phyloP scores from a whole-genome alignment of 1,140 invertebrate genomes.

The Lutraria rhynchaena region DNA sequence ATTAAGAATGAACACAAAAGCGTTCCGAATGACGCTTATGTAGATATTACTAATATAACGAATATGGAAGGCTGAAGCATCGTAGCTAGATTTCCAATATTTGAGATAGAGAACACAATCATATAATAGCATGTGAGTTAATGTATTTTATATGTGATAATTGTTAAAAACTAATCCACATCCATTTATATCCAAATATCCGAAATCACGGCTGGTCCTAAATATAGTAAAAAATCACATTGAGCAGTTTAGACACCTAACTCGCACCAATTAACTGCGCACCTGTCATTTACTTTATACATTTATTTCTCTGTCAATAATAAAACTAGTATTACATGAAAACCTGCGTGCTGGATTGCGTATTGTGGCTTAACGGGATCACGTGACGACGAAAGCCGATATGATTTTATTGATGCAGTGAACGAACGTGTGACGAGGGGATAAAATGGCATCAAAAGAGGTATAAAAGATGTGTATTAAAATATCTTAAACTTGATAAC shows the following conservation, averaged over 20 bases:
- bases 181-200: background rate
- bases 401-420: conserved; percentile 58
- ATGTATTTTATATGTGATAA: no score
- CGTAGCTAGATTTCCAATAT: no score
- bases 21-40: no score
- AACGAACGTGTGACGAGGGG: conserved; percentile 44
- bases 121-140: no score
- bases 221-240: background rate
- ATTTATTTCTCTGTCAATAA: conserved; percentile 26
- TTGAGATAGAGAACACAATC: no score
- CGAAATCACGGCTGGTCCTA: background rate
- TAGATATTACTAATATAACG: no score
- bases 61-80: no score
- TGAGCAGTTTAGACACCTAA: background rate
- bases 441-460: conserved; percentile 44
- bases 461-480: conserved; percentile 47
- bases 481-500: conserved; percentile 30
- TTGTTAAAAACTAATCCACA: no score
- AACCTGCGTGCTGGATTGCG: conserved; percentile 29
- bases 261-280: background rate
- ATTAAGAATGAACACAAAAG: no score
- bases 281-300: conserved; percentile 37
- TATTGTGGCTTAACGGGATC: conserved; percentile 42
- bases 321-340: conserved; percentile 36
- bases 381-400: conserved; percentile 54